phyloP scores from a whole-genome alignment of 2,113 vertebrate species.

The Chaenogobius annularis region DNA sequence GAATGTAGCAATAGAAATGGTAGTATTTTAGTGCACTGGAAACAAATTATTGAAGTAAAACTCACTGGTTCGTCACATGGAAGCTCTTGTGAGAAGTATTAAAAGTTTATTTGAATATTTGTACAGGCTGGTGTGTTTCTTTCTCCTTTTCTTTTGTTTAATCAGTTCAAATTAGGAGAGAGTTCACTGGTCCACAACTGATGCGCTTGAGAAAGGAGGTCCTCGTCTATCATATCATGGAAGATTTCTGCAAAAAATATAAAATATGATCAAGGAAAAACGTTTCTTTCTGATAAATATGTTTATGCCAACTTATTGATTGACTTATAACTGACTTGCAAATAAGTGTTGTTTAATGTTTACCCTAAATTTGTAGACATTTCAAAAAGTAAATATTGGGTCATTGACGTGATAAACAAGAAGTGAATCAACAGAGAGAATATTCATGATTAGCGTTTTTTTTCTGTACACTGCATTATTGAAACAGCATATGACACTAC shows the following conservation, averaged over 20 bases:
- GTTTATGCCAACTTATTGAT: not conserved
- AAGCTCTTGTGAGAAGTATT: constrained; percentile 64
- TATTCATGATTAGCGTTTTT: too few species aligned
- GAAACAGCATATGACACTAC: too few species aligned
- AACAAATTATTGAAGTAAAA: constrained; percentile 71
- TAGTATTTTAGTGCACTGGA: constrained; percentile 71
- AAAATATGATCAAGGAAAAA: not conserved
- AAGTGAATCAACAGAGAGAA: too few species aligned
- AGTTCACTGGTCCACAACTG: constrained; percentile 72
- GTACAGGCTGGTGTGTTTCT: constrained; percentile 16
- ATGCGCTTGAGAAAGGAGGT: constrained; percentile 59
- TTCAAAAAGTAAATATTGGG: too few species aligned
- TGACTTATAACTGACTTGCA: not conserved
- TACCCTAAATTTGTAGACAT: too few species aligned
- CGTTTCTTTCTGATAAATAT: not conserved
- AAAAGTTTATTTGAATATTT: constrained; percentile 66
- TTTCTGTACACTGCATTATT: too few species aligned
- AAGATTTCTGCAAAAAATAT: constrained; percentile 75
- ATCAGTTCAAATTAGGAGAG: constrained; percentile 5
- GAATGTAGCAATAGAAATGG: constrained; percentile 77
- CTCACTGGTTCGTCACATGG: constrained; percentile 59
- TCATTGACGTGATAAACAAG: too few species aligned
- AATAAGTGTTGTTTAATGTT: too few species aligned
- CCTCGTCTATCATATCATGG: constrained; percentile 72
- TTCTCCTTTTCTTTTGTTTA: not conserved